A percentile compares a stretch with the other conserved stretches of the same genome.
Conservation (phyloP, 2,797 vertebrate species). For the Etheostoma perlongum region DNA sequence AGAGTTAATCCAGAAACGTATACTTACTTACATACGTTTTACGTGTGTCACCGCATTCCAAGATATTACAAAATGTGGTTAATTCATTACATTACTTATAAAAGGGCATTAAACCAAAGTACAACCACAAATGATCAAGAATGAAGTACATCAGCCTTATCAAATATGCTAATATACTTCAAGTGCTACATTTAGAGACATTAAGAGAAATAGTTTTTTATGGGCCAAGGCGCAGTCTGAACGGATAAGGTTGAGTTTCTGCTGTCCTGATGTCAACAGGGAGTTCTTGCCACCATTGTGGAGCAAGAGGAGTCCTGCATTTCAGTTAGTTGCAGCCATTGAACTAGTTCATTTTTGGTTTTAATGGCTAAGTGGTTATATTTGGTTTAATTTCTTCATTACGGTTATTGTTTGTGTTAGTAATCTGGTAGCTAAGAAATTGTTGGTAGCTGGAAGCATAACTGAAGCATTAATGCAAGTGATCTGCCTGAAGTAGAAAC, state of each 20-base stretch:
- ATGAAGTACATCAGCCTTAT: not conserved
- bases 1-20: not conserved
- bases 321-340: no score
- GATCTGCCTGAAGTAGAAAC: not conserved
- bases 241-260: no score
- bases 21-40: not conserved
- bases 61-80: not conserved
- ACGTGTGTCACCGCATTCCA: not conserved
- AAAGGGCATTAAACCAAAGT: not conserved
- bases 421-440: not conserved
- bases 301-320: no score
- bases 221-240: not conserved
- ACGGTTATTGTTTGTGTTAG: not conserved
- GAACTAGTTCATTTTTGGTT: no score
- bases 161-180: not conserved
- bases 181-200: constrained; percentile 1
- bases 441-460: not conserved
- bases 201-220: not conserved
- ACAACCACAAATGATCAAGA: not conserved
- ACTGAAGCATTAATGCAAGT: not conserved
- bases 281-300: not conserved
- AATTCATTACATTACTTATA: not conserved
- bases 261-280: no score
- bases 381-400: no score
- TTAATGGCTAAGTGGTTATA: no score